Conservation (phyloP, 2,113 vertebrate species). For the Saccopteryx leptura region DNA sequence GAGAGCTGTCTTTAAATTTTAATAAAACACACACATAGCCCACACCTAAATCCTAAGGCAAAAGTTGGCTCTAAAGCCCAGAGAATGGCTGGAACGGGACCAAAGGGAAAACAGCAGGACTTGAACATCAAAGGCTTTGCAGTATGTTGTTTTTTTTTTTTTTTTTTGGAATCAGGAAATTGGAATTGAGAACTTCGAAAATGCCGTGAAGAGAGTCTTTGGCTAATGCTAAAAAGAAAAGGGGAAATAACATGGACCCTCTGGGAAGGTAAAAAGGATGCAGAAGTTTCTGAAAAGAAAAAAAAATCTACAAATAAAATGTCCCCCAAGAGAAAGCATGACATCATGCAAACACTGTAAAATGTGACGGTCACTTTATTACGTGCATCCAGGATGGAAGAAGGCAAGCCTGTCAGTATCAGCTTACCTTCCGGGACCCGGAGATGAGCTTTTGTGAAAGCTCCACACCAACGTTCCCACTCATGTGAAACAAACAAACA, state of each 20-base stretch:
- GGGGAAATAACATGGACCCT: not conserved
- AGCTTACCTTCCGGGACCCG: not conserved
- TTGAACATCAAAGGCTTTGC: not conserved
- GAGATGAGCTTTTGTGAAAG: not conserved
- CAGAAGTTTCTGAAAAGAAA: constrained; percentile 22
- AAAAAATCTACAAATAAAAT: not conserved
- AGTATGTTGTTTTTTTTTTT: not conserved
- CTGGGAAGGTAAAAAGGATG: constrained; percentile 4
- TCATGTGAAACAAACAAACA: not conserved
- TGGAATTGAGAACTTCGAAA: constrained; percentile 41
- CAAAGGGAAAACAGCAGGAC: not conserved
- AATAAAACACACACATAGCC: not conserved
- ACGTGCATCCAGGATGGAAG: not conserved
- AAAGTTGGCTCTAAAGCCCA: not conserved
- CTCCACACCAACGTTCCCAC: not conserved
- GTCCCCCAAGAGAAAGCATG: not conserved
- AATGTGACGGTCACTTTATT: not conserved
- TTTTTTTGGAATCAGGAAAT: constrained; percentile 9
- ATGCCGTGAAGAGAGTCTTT: not conserved
- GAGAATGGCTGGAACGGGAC: not conserved
- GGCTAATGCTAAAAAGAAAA: not conserved
- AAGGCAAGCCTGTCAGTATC: accelerated
- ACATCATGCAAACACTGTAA: not conserved
- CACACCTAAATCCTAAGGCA: not conserved
- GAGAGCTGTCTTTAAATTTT: not conserved